Percentiles rank a stretch among this genome's conserved stretches.
These are phyloP conservation scores for Platysternon megacephalum DNA, from an alignment of 2,113 vertebrate species.

Conservation along the genomic window DNA sequence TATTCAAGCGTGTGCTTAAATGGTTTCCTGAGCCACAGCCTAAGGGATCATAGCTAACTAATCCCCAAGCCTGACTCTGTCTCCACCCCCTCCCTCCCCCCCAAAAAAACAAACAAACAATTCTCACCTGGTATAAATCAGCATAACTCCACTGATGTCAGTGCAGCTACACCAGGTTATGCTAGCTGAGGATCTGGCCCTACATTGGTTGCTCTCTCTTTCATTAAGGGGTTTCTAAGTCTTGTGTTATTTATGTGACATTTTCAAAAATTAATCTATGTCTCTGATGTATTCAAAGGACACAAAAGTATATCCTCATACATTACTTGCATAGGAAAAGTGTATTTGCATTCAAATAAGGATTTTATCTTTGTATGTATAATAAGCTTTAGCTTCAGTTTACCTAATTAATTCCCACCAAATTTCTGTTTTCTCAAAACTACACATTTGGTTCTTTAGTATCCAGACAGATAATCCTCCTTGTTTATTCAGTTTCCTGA, in stretches of 20 bases:
- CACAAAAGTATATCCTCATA: not conserved
- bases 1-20: not conserved
- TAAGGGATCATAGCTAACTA: not conserved
- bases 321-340: not conserved
- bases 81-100: not conserved
- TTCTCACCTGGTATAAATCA: not conserved
- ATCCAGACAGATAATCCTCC: not conserved
- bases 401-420: conserved; percentile 38
- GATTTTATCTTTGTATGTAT: not conserved
- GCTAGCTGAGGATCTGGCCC: not conserved
- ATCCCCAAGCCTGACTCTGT: not conserved
- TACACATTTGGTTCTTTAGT: not conserved
- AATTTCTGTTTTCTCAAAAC: conserved; percentile 12
- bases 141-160: not conserved
- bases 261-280: not conserved
- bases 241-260: not conserved
- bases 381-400: conserved; percentile 10
- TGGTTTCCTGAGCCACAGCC: not conserved
- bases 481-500: not conserved
- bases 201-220: not conserved
- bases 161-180: not conserved
- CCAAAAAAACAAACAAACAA: not conserved
- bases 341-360: not conserved
- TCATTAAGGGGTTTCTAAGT: not conserved
- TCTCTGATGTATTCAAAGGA: not conserved